Base-by-base conservation (phyloP, 2,888 invertebrate species). In the Phaonia tiefii region DNA sequence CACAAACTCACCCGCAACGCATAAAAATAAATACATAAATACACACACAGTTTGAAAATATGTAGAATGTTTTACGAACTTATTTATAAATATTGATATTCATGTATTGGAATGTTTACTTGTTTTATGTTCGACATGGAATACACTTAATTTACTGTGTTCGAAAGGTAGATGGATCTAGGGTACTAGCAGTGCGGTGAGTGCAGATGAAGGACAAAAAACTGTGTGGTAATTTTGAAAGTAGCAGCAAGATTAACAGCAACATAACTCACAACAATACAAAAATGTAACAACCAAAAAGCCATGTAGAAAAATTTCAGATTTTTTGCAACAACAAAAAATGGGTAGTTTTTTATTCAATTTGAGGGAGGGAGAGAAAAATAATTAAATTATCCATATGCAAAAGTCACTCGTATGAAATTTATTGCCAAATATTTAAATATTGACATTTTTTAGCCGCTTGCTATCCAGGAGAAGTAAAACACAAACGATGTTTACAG, bases 321-420 rank as follows among this genome's bases (percentile, higher is more conserved):
- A 22, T 51, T 51, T n/a, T 46, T 1, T 51, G 51, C 7, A 26
- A 56, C 26, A 31, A 58, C 37, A 60, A 37, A n/a, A n/a, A n/a
- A n/a, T n/a, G n/a, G n/a, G n/a, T n/a, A n/a, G n/a, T n/a, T n/a
- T n/a, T n/a, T n/a, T 49, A 17, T 44, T n/a, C 49, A 49, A n/a
- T 49, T 5, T 17, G 7, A 15, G 15, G n/a, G n/a, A 17, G 2
- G 60, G 20, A 58, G 39, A 69, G 67, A 22, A n/a, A n/a, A 69
- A 69, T 69, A 69, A 69, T 67, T 49, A 51, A 67, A 67, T 67
- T 67, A 67, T 67, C 26, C 49, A 54, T 51, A 69, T 69, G 67
- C 37, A 39, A 69, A 69, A 69, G 39, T 69, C 39, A 39, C 20
- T 54, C 54, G 39, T 69, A 51, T 13, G 37, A 39, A 54, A 54